These are phyloP conservation scores for Dysdera silvatica DNA, from an alignment of 1,140 invertebrate species.

Conservation along the genomic window DNA sequence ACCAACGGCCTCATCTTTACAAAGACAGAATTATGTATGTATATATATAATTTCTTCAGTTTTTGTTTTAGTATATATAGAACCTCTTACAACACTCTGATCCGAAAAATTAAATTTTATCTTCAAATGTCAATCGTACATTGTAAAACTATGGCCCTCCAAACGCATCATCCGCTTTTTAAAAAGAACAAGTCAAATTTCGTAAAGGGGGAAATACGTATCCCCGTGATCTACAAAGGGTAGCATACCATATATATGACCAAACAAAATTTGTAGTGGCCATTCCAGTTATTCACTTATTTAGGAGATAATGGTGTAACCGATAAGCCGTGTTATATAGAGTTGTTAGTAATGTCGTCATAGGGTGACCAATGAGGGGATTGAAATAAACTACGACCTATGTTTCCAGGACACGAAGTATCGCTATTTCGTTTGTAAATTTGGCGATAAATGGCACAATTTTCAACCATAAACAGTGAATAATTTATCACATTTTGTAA, in stretches of 20 bases:
- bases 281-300: slow-evolving; percentile 32
- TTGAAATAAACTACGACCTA: slow-evolving; percentile 23
- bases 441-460: too few relatives aligned
- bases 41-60: slow-evolving; percentile 28
- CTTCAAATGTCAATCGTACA: slow-evolving; percentile 22
- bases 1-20: slow-evolving; percentile 28
- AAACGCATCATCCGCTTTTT: slow-evolving; percentile 17
- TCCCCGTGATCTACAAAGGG: too few relatives aligned
- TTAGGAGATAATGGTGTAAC: too few relatives aligned
- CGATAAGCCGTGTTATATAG: slow-evolving; percentile 16
- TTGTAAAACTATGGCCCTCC: slow-evolving; percentile 18
- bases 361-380: slow-evolving; percentile 12
- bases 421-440: slow-evolving; percentile 5
- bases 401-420: not conserved
- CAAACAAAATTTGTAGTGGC: slow-evolving; percentile 31
- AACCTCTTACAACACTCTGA: slow-evolving; percentile 28
- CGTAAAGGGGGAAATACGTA: slow-evolving; percentile 27
- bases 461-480: too few relatives aligned
- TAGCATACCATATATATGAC: too few relatives aligned
- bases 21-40: slow-evolving; percentile 31
- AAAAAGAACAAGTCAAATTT: slow-evolving; percentile 23
- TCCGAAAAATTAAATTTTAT: slow-evolving; percentile 24
- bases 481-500: too few relatives aligned
- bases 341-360: slow-evolving; percentile 22
- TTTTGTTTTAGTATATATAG: slow-evolving; percentile 30